Evolutionary conservation across 2,888 invertebrate genomes (phyloP), one percentile per base, ranked within the genome.

Genomic region (Eurytoma californica): DNA sequence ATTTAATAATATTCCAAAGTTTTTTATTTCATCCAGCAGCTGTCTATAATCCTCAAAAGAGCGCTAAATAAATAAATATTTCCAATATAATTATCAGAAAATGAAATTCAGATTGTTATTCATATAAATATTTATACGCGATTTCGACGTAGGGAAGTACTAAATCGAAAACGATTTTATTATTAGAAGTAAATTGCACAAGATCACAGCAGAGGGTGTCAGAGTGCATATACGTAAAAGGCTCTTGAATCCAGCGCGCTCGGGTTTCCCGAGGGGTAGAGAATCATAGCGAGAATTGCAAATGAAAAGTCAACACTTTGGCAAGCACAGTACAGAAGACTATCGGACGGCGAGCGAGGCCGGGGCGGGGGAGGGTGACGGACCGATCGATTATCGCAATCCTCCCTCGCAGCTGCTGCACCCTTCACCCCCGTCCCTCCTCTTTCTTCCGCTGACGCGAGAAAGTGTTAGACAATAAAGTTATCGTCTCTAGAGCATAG

Each of bases 401-500:
- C 7, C 67, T 51, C 47, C 12, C 13, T 9, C 12, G 24, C 24
- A 30, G 28, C 13, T 13, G 51, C 30, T 9, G 60, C 39, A 7
- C 39, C 12, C 18, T 47, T 55, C 16, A 13, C 49, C 57, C 60
- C 9, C 13, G 13, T 49, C 47, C 60, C 16, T 5, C 20, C 5
- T 28, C 14, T 70, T 30, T 18, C 72, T 51, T 16, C 51, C 16
- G 28, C 39, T 58, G 60, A 13, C 55, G 49, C 63, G 76, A 63
- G 72, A 73, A 78, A 81, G 79, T 77, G 73, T 81, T 74, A 70
- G 81, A 81, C 80, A 82, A 82, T 82, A 77, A 82, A 82, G 82
- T 80, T 82, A 82, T 80, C 82, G 67, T 67, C 80, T 81, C 70
- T 53, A 78, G 72, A 74, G 77, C 63, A 66, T 51, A 60, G 69